A percentile compares a stretch with the other conserved stretches of the same genome.
Conservation (phyloP, 2,113 vertebrate species). For the Megalops atlanticus region DNA sequence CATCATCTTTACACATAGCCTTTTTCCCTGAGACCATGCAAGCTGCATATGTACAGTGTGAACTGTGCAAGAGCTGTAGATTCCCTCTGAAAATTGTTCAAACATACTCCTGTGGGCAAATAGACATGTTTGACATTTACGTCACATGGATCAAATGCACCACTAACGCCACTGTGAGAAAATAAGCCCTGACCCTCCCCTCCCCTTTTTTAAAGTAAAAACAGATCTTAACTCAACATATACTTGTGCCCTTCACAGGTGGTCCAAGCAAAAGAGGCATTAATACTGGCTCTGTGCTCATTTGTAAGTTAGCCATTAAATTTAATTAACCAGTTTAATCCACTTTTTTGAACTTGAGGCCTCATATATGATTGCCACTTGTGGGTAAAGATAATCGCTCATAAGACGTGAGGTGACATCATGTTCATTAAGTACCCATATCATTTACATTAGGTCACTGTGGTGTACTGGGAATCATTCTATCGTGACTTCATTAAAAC, state of each 20-base stretch:
- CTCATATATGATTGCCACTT: constrained; percentile 17
- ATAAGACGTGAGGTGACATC: constrained; percentile 21
- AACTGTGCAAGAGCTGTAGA: no score
- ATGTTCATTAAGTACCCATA: constrained; percentile 22
- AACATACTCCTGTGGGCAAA: not conserved
- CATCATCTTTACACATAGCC: no score
- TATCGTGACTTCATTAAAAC: constrained; percentile 19
- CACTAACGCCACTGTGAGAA: not conserved
- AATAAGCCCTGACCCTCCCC: not conserved
- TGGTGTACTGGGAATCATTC: constrained; percentile 11
- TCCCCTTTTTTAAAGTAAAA: not conserved
- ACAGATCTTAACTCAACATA: not conserved
- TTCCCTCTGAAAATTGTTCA: no score
- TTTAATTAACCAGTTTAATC: constrained; percentile 31
- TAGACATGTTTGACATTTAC: not conserved
- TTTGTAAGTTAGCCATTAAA: constrained; percentile 8
- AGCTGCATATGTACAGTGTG: no score
- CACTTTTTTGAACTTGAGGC: constrained; percentile 13
- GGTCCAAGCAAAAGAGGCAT: not conserved
- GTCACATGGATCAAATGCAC: not conserved
- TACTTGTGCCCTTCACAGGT: not conserved
- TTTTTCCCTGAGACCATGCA: not conserved
- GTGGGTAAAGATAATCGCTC: not conserved
- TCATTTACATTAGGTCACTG: constrained; percentile 28
- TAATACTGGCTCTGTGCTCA: not conserved